Evolutionary conservation across 2,888 invertebrate species (phyloP).

Genomic region (Rugalucina vietnamica): DNA sequence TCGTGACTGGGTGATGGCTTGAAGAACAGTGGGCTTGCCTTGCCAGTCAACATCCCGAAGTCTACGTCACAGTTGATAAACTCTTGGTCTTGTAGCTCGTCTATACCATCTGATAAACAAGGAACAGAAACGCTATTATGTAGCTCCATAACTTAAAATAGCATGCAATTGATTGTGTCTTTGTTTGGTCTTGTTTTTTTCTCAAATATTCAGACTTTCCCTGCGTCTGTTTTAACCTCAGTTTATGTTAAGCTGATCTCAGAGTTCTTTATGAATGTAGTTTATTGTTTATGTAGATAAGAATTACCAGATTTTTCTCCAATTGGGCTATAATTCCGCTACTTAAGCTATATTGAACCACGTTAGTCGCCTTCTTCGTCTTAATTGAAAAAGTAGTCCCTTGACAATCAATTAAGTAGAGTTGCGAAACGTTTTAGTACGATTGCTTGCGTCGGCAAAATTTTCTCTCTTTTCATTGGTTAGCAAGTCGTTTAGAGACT

Average conservation of each 20-base stretch:
- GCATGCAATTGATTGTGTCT: no score
- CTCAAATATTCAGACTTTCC: no score
- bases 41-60: constrained; percentile 35
- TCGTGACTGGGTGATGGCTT: constrained; percentile 75
- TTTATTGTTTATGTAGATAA: no score
- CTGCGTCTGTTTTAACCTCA: no score
- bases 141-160: no score
- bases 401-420: neutral
- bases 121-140: constrained; percentile 47
- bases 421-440: constrained; percentile 1
- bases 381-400: neutral
- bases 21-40: constrained; percentile 5
- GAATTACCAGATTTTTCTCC: no score
- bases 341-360: no score
- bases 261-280: no score
- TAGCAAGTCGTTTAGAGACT: no score
- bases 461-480: neutral
- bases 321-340: no score
- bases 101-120: constrained; percentile 68
- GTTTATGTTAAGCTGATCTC: no score
- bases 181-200: no score
- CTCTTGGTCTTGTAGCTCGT: constrained; percentile 63
- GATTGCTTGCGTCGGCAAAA: neutral
- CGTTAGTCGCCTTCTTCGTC: neutral
- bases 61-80: constrained; percentile 55